These are phyloP conservation scores for Drosophila equinoxialis DNA, from an alignment of 1,140 invertebrate genomes.

Conservation along the genomic window DNA sequence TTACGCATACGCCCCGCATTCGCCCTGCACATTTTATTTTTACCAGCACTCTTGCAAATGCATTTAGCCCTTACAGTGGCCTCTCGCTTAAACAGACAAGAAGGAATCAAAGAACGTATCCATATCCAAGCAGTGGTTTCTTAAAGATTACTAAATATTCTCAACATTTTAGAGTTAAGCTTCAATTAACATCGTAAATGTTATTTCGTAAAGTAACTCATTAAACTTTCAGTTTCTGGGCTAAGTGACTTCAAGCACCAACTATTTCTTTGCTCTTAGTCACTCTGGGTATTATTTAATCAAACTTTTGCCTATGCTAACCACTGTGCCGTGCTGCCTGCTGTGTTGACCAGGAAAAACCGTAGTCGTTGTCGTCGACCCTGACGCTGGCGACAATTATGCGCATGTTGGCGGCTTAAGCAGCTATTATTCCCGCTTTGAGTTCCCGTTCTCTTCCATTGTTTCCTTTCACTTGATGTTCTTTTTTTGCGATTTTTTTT, in stretches of 20 bases:
- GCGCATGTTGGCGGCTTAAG: slow-evolving; percentile 79
- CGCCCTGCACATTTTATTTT: slow-evolving; percentile 27
- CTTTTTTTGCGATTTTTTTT: slow-evolving; percentile 39
- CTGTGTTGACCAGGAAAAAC: slow-evolving; percentile 4
- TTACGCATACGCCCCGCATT: slow-evolving; percentile 67
- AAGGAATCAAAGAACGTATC: neutral
- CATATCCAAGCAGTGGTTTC: too few species aligned
- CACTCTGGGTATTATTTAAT: neutral
- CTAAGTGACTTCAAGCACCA: too few species aligned
- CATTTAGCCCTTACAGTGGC: slow-evolving; percentile 19
- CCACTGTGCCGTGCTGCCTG: neutral
- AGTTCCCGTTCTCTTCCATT: slow-evolving; percentile 22
- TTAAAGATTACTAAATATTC: too few species aligned
- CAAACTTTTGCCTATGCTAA: neutral
- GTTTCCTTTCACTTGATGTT: neutral
- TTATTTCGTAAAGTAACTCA: too few species aligned
- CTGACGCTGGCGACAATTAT: slow-evolving; percentile 69
- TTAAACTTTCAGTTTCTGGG: too few species aligned
- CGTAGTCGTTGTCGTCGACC: slow-evolving; percentile 7
- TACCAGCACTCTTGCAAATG: slow-evolving; percentile 27
- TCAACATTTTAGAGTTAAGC: too few species aligned
- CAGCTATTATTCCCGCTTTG: slow-evolving; percentile 72
- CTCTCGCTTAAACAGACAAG: too few species aligned
- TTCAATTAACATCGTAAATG: too few species aligned
- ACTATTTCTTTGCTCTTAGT: too few species aligned